A percentile compares a stretch with the other conserved stretches of the same genome.
Evolutionary conservation across 1,140 invertebrate species (phyloP).

Genomic region (Leucophenga varia): DNA sequence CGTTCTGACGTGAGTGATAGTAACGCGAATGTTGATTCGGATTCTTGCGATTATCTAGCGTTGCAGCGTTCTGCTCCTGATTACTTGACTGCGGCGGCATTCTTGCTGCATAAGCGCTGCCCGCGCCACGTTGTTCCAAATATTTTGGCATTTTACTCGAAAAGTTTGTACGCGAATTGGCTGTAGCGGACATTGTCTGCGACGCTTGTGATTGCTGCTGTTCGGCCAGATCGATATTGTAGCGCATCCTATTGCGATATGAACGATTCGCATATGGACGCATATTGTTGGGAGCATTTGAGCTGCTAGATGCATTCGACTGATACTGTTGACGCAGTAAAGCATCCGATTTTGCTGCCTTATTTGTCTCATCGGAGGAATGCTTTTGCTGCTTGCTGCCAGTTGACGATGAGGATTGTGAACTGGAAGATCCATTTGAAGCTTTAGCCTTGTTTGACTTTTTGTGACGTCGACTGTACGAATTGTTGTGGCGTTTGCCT

Average conservation of each 20-base stretch:
- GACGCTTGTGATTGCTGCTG: conserved; percentile 7
- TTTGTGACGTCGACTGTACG: no score
- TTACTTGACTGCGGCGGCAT: no score
- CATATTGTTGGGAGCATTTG: conserved; percentile 6
- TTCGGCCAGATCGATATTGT: conserved; percentile 1
- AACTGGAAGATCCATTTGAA: conserved; percentile 33
- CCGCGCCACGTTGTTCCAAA: no score
- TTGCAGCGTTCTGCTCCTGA: no score
- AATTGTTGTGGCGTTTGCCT: no score
- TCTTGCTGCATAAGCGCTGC: no score
- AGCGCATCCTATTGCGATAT: conserved; percentile 31
- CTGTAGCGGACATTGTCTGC: background rate
- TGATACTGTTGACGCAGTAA: no score
- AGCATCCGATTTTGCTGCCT: no score
- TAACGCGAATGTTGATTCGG: conserved; percentile 16
- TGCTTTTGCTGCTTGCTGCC: conserved; percentile 8
- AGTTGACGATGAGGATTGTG: conserved; percentile 27
- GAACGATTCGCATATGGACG: conserved; percentile 14
- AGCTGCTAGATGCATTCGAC: background rate
- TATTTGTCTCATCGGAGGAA: background rate
- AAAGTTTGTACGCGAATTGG: no score
- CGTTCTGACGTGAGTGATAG: conserved; percentile 23
- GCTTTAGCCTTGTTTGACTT: conserved; percentile 6
- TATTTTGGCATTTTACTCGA: no score
- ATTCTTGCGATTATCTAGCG: no score